Evolutionary conservation across 2,113 vertebrate species (phyloP).

Genomic region (Bombycilla garrulus): DNA sequence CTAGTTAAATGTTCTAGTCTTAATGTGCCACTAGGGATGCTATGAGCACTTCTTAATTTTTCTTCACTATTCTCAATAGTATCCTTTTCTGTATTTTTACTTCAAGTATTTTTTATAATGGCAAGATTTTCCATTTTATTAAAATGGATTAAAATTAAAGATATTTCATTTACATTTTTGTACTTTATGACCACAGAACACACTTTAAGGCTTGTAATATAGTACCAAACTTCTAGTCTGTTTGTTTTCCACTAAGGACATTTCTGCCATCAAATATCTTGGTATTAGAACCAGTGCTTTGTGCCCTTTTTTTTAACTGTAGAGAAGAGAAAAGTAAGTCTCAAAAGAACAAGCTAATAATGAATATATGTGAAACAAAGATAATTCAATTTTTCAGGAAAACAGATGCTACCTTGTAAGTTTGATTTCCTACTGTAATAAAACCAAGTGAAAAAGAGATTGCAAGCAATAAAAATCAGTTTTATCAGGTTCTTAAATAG

Average conservation of each 20-base stretch:
- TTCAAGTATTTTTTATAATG: background rate
- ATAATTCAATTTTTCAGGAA: background rate
- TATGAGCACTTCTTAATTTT: background rate
- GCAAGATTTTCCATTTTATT: background rate
- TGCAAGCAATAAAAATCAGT: background rate
- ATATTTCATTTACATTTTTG: background rate
- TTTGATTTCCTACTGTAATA: background rate
- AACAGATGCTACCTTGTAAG: background rate
- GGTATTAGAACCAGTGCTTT: background rate
- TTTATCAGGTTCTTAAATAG: background rate
- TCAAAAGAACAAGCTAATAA: background rate
- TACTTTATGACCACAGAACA: background rate
- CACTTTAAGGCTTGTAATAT: background rate
- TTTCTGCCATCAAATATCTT: background rate
- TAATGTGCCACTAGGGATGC: background rate
- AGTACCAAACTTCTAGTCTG: background rate
- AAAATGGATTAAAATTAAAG: background rate
- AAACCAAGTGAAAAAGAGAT: background rate
- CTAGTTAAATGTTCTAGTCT: background rate
- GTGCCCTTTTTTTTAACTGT: background rate
- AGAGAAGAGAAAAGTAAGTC: background rate
- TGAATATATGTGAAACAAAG: background rate
- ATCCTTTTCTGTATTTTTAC: background rate
- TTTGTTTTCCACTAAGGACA: background rate
- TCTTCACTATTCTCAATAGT: background rate